These are phyloP conservation scores for Drosophila ezoana DNA, from an alignment of 2,888 invertebrate species.

Conservation along the genomic window DNA sequence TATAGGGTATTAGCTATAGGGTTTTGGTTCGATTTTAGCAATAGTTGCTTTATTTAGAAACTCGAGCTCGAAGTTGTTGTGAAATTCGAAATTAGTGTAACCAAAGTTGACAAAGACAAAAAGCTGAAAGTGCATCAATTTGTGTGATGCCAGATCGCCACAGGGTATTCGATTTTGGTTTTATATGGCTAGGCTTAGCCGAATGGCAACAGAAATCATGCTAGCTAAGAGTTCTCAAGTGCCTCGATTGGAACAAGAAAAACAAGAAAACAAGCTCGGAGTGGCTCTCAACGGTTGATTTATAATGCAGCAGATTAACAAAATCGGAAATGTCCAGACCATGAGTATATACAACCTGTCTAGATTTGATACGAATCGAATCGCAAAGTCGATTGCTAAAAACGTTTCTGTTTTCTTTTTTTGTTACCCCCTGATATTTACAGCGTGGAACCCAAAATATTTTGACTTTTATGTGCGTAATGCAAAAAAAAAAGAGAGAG, in stretches of 20 bases:
- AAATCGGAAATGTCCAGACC: slow-evolving; percentile 71
- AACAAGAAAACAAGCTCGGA: slow-evolving; percentile 2
- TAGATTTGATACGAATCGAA: slow-evolving; percentile 55
- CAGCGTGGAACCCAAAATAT: slow-evolving; percentile 48
- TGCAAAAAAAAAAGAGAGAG: slow-evolving; percentile 30
- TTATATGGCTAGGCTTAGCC: slow-evolving; percentile 2
- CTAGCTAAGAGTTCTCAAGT: slow-evolving; percentile 9
- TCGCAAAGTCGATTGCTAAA: slow-evolving; percentile 40
- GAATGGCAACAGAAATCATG: slow-evolving; percentile 10
- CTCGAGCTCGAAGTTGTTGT: too few relatives aligned
- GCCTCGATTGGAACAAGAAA: background rate
- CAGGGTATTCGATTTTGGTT: background rate
- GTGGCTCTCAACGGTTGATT: slow-evolving; percentile 60
- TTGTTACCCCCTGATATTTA: background rate
- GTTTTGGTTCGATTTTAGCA: too few relatives aligned
- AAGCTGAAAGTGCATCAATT: too few relatives aligned
- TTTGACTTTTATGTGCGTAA: slow-evolving; percentile 62
- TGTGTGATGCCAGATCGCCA: too few relatives aligned
- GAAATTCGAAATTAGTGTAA: too few relatives aligned
- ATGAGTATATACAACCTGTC: slow-evolving; percentile 74
- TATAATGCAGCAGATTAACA: slow-evolving; percentile 62
- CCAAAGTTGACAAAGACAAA: too few relatives aligned
- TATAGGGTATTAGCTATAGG: too few relatives aligned
- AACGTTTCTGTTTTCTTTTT: background rate
- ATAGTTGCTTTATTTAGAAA: too few relatives aligned